Evolutionary conservation across 2,797 vertebrate genomes (phyloP), one percentile per base, ranked within the genome.

Genomic region (Coreius guichenoti): DNA sequence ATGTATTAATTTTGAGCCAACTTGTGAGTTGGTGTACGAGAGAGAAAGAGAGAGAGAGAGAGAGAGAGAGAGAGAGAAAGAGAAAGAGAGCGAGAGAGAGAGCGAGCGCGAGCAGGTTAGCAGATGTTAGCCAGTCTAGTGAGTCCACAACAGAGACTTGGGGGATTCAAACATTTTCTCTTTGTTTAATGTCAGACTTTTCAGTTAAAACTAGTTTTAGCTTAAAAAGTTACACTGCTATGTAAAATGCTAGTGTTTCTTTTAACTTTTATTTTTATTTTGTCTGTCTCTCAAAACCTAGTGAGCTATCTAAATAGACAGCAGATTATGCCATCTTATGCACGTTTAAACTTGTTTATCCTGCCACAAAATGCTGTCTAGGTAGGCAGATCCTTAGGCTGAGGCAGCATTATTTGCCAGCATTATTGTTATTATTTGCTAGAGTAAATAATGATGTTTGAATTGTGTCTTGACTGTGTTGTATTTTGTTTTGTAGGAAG

Each of bases 401-500:
- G 7, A 13, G 26, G 45, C 19, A 47, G 23, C 8, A 43, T 29
- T 43, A 33, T 58, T 72, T 45, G 2, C 8, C 36, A 63, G 8
- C 7, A 51, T 51, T 31, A 21, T 49, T 21, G 51, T 21, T 17
- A 79, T n/a, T 39, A n/a, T 33, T 31, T 45, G 58, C 4, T 21
- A 69, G 31, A 58, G 54, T 73, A 14, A 45, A 29, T 74, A 16
- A 61, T 72, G 1, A 23, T 39, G 13, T 68, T 63, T 26, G 19
- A 67, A 43, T 9, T 29, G 36, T 84, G 9, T 8, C 21, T 26
- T 58, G 21, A 70, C 39, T 49, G 9, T 67, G 23, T 90, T 87
- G 31, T 51, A 5, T 89, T 82, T 88, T 92, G 80, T 92, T 92
- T 89, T 89, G 72, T 91, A 95, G 95, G 91, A 96, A 95, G 93